Evolutionary conservation across 2,113 vertebrate genomes (phyloP), one percentile per base, ranked within the genome.

Genomic region (Malaclemys terrapin): DNA sequence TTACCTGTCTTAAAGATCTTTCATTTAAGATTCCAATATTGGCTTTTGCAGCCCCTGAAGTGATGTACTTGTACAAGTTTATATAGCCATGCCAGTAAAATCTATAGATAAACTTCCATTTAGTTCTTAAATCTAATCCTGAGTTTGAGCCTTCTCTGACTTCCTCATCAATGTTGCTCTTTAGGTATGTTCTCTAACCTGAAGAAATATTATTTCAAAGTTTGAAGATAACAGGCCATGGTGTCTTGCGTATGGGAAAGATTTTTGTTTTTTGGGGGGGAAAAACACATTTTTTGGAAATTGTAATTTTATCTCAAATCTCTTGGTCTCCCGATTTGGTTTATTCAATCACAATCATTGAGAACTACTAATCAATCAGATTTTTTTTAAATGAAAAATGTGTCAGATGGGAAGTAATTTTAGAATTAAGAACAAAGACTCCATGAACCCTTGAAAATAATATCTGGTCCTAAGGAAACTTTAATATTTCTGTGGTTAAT

Each of bases 151-250:
- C 42, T 47, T 27, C 20, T 75, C 12, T 76, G 72, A 76, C 24
- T 91, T 96, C 75, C 59, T 86, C 82, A 57, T 85, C 19, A 83
- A 31, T 82, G 80, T 56, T 88, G 12, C 56, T 78, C 72, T n/a
- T 29, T 57, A 16, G 31, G 47, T 42, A 85, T 65, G 10, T 16
- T 81, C 90, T 87, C 42, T 95, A 27, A 89, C 85, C 87, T 82
- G 47, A 89, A 90, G 87, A 96, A 93, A 89, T 4, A 47, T 72
- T 45, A 53, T 89, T 89, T 91, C 53, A 54, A 83, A 57, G 19
- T 91, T 93, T 79, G 82, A 95, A 87, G 53, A 85, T 94, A 89
- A 90, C 45, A 94, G 25, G 29, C 76, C 8, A 16, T 57, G 80
- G 93, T 85, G 69, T 1, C 29, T 93, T 93, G 47, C 94, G 78